Evolutionary conservation across 2,797 vertebrate genomes (phyloP).

Genomic region (Micromesistius poutassou): DNA sequence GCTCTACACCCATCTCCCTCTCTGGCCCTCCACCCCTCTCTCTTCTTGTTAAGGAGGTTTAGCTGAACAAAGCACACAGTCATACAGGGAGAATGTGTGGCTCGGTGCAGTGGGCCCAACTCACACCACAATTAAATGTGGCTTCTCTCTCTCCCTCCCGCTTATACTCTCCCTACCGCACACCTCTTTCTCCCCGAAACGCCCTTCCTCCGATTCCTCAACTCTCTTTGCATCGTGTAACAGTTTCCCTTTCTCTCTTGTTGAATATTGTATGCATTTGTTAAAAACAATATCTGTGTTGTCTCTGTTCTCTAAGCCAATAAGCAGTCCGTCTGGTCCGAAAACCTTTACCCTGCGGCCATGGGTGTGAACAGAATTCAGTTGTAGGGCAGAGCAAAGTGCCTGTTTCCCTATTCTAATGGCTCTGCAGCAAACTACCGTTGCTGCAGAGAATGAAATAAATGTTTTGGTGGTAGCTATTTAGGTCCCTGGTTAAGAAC

Average conservation of each 20-base stretch:
- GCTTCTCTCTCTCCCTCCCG: slow-evolving; percentile 52
- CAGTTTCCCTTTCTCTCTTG: slow-evolving; percentile 32
- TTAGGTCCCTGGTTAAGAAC: slow-evolving; percentile 31
- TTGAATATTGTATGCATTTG: not conserved
- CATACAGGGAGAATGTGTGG: slow-evolving; percentile 68
- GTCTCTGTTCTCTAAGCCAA: slow-evolving; percentile 50
- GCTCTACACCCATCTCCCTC: slow-evolving; percentile 5
- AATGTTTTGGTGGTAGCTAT: slow-evolving; percentile 10
- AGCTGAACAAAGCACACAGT: slow-evolving; percentile 67
- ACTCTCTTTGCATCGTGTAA: slow-evolving; percentile 38
- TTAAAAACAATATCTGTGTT: not conserved
- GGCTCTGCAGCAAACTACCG: slow-evolving; percentile 30
- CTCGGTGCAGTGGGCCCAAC: slow-evolving; percentile 52
- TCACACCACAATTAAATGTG: slow-evolving; percentile 62
- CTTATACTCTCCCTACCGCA: slow-evolving; percentile 30
- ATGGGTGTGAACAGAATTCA: slow-evolving; percentile 29
- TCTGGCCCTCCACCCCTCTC: slow-evolving; percentile 55
- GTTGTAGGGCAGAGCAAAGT: slow-evolving; percentile 20
- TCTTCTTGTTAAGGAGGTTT: slow-evolving; percentile 54
- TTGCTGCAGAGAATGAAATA: slow-evolving; percentile 34
- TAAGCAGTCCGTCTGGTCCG: slow-evolving; percentile 46
- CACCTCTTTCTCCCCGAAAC: slow-evolving; percentile 29
- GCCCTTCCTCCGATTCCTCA: slow-evolving; percentile 40
- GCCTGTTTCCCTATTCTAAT: slow-evolving; percentile 19
- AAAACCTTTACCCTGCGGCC: slow-evolving; percentile 42